Base-by-base conservation (phyloP, 2,113 vertebrate species). In the Clinocottus analis region DNA sequence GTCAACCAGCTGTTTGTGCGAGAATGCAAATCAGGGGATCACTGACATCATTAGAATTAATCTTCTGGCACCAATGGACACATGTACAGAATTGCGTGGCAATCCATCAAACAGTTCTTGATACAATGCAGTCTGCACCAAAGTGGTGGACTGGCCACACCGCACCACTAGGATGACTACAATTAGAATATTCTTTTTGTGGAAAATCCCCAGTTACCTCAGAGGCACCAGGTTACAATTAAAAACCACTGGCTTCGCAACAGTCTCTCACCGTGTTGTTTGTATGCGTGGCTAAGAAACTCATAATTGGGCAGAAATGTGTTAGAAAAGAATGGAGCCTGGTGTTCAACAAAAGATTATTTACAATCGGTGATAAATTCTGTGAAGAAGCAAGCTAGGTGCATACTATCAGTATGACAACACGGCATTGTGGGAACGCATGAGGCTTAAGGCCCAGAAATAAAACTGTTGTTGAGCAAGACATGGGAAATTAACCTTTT, bases 381-480 rank as follows among this genome's bases (percentile, higher is more conserved):
- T 72, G 39, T 33, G 33, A 63, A 51, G 58, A 56, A 25, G 49
- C 33, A 58, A 67, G 49, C 33, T 51, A 67, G 71, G 51, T 62
- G 55, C 39, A 72, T 64, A 31, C 25, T 49, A 63, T 75, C 27
- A 53, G 35, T 43, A 68, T 68, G 77, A 56, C 60, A 53, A 31
- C 31, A 78, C 60, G 39, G 51, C 35, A 23, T 19, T 69, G 21
- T 51, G 45, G 27, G 31, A 16, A 39, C 49, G 13, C 3, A 19
- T 3, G 56, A 75, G 65, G 71, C 63, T 60, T 60, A 75, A 75
- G 39, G 61, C 29, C 43, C 12, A 45, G 61, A 63, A 75, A 75
- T 72, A 69, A 77, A 69, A 19, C 21, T 4, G 2, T 6, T 62
- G 0, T 49, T 51, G 39, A 77, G 62, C 17, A 66, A 71, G 7